Conservation (phyloP, 1,140 invertebrate species). For the Aradophagus sp. region DNA sequence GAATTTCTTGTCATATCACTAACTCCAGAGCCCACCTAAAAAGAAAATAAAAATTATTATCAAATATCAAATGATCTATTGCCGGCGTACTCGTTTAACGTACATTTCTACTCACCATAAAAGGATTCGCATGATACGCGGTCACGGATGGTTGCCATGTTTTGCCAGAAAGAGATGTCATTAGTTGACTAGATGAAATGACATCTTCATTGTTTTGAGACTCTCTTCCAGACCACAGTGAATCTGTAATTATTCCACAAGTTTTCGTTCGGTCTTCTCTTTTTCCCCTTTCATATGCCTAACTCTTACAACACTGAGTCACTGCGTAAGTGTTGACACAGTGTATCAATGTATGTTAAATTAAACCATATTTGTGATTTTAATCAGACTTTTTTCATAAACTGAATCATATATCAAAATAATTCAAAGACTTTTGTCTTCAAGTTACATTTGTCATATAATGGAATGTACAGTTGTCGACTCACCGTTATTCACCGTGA, state of each 20-base stretch:
- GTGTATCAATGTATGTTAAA: too few relatives aligned
- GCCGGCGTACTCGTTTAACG: neutral
- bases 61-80: constrained; percentile 1
- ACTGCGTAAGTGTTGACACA: too few relatives aligned
- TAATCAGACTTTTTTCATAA: too few relatives aligned
- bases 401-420: constrained; percentile 14
- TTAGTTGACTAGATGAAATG: constrained; percentile 72
- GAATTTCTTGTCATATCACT: constrained; percentile 71
- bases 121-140: constrained; percentile 72
- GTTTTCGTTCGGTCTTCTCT: constrained; percentile 18
- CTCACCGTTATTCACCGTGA: constrained; percentile 67
- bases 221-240: constrained; percentile 67
- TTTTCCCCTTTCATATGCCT: constrained; percentile 10
- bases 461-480: constrained; percentile 18
- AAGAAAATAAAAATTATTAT: constrained; percentile 24
- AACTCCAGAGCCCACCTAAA: constrained; percentile 70
- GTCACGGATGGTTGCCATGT: constrained; percentile 72
- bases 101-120: constrained; percentile 65
- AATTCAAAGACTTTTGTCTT: constrained; percentile 14
- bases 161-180: constrained; percentile 70
- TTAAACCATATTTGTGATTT: too few relatives aligned
- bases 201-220: constrained; percentile 69
- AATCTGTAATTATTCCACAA: constrained; percentile 58
- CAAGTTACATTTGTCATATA: constrained; percentile 16
- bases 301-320: too few relatives aligned